Base-by-base conservation (phyloP, 2,888 invertebrate species). In the Nymphalis urticae region DNA sequence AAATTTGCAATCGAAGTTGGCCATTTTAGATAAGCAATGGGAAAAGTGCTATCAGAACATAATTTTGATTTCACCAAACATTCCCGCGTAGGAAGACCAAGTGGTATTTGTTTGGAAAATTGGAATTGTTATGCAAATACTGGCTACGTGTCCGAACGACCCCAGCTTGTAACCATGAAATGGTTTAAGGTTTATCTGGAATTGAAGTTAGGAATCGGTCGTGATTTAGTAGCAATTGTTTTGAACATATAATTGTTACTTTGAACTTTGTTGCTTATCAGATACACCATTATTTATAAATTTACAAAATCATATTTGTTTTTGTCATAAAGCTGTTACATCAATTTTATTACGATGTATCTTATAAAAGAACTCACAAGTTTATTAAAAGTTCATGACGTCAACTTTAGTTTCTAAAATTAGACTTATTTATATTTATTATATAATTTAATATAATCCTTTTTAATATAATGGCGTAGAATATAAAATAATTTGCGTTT, bases 81-180 rank as follows among this genome's bases (percentile, higher is more conserved):
- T 48, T 51, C 48, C 27, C 53, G 10, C 59, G 50, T 59, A 60
- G 56, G 53, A 62, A 54, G 62, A 53, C 60, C 48, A 66, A 65
- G 59, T 60, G 32, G 63, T 73, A 64, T 79, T 80, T 78, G 75
- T 71, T 75, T 60, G 63, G 66, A 69, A 59, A 71, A 79, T 79
- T 77, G 74, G 74, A 77, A 80, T 77, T 77, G 75, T 75, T 75
- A 70, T 73, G 74, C 73, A 75, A 77, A 81, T 77, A 66, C 51
- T 17, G 16, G 13, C 48, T 66, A 70, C 70, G 66, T 60, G 66
- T 67, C 62, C 56, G 32, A 54, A 62, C 21, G 48, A 47, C 62
- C 62, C 51, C 59, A 48, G 61, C 56, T 27, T 36, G 10, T 62
- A 62, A 17, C 61, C 27, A 21, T 66, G 36, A 62, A 58, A 42